These are phyloP conservation scores for Camponotus pennsylvanicus DNA, from an alignment of 1,140 invertebrate genomes.

Conservation along the genomic window DNA sequence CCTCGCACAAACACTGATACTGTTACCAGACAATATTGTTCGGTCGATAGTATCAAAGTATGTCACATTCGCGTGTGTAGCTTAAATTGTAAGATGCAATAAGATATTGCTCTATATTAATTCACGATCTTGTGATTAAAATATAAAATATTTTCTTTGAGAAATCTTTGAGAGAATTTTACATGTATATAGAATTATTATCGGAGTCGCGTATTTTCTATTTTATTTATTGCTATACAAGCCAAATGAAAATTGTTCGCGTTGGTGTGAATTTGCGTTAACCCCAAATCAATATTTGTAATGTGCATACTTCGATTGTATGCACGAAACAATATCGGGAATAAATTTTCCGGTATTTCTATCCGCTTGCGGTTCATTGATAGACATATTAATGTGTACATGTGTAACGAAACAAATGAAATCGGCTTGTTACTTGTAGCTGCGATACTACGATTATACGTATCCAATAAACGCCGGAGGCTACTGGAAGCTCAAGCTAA, in stretches of 20 bases:
- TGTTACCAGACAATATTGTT: conserved; percentile 14
- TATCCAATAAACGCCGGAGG: conserved; percentile 72
- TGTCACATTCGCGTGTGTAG: neutral
- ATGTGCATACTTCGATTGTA: conserved; percentile 1
- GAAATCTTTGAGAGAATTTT: neutral
- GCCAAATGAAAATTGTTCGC: conserved; percentile 49
- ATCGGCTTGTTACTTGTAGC: conserved; percentile 70
- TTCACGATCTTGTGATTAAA: neutral
- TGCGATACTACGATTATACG: conserved; percentile 64
- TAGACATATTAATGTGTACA: conserved; percentile 65
- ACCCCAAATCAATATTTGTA: conserved; percentile 56
- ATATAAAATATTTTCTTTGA: neutral
- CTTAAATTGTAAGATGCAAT: conserved; percentile 1
- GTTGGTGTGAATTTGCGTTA: conserved; percentile 61
- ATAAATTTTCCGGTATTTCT: conserved; percentile 67
- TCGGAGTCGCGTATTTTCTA: conserved; percentile 20
- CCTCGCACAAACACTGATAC: conserved; percentile 39
- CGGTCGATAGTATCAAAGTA: neutral
- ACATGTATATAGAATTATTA: neutral
- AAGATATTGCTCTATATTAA: neutral
- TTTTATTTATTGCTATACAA: conserved; percentile 31
- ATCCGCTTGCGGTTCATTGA: conserved; percentile 60
- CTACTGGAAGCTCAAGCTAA: conserved; percentile 65
- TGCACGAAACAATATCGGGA: conserved; percentile 42
- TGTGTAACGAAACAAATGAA: conserved; percentile 66